These are phyloP conservation scores for Ochlodes sylvanus DNA, from an alignment of 2,888 invertebrate species.

Conservation along the genomic window DNA sequence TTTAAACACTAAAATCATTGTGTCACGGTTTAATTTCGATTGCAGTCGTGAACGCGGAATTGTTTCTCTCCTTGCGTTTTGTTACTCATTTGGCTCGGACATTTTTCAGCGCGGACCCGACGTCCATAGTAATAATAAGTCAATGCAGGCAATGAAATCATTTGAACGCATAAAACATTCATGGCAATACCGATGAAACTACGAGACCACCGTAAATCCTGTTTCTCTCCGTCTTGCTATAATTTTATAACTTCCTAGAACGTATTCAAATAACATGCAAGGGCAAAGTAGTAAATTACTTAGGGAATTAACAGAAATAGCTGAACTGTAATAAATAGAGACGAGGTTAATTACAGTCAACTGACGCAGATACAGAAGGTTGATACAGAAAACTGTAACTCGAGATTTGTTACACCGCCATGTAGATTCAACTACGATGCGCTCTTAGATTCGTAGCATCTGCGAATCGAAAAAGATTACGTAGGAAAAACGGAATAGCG, in stretches of 20 bases:
- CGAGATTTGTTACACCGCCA: slow-evolving; percentile 25
- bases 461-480: background rate
- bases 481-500: too few species aligned
- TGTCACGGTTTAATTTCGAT: too few species aligned
- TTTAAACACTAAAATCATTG: too few species aligned
- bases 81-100: too few species aligned
- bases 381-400: slow-evolving; percentile 42
- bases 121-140: too few species aligned
- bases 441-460: background rate
- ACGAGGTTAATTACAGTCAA: slow-evolving; percentile 51
- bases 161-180: too few species aligned
- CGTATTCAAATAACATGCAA: slow-evolving; percentile 35
- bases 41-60: too few species aligned
- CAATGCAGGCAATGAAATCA: too few species aligned
- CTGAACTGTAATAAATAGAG: slow-evolving; percentile 38
- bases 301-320: slow-evolving; percentile 41
- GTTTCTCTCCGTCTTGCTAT: background rate
- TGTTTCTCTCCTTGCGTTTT: too few species aligned
- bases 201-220: background rate
- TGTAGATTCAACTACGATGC: background rate
- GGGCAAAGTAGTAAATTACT: slow-evolving; percentile 49
- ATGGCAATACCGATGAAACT: background rate
- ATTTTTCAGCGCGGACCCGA: too few species aligned
- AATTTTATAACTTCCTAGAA: slow-evolving; percentile 30
- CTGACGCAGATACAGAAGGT: slow-evolving; percentile 39